Base-by-base conservation (phyloP, 2,113 vertebrate species). In the Ptilonorhynchus violaceus region DNA sequence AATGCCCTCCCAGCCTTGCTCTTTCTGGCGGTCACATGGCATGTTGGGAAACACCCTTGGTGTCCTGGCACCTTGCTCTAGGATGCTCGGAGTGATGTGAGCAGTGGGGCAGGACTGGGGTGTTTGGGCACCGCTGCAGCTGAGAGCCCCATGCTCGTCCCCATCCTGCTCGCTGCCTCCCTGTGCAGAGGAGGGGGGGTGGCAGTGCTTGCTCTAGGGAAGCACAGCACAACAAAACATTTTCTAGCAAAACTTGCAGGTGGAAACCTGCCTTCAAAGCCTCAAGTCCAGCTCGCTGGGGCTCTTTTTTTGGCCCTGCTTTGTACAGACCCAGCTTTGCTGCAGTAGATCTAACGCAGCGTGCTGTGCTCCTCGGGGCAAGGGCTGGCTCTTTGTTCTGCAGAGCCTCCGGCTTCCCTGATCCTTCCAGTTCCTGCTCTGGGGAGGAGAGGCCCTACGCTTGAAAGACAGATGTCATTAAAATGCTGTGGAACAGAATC, bases 81-180 rank as follows among this genome's bases (percentile, higher is more conserved):
- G 21, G 53, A 1, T 5, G 11, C 72, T 25, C 3, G 2, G n/a
- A 10, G 6, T 3, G 30, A 3, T 1, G 30, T 1, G 33, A 27
- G 47, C 63, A 25, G 63, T 5, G 37, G 41, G 59, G 30, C 63
- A 28, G 76, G 23, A 17, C 41, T 4, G 21, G 6, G 4, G 39
- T 1, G 0, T 27, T 27, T 18, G 44, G 41, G 41, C 15, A 2
- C 4, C 7, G 24, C 80, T 33, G 58, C 23, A 28, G 37, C 67
- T 15, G 39, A 5, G 8, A 23, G 25, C 10, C 0, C 3, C 1
- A 1, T 0, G 12, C 62, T 62, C 17, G 4, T 31, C 27, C 30
- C 30, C 22, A 2, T 18, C 46, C 70, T 2, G 4, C 13, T 20
- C 7, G 1, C 3, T 23, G 62, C 46, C 52, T n/a, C 1, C 17